Evolutionary conservation across 2,797 vertebrate genomes (phyloP), one percentile per base, ranked within the genome.

Genomic region (Sebastiscus tertius): DNA sequence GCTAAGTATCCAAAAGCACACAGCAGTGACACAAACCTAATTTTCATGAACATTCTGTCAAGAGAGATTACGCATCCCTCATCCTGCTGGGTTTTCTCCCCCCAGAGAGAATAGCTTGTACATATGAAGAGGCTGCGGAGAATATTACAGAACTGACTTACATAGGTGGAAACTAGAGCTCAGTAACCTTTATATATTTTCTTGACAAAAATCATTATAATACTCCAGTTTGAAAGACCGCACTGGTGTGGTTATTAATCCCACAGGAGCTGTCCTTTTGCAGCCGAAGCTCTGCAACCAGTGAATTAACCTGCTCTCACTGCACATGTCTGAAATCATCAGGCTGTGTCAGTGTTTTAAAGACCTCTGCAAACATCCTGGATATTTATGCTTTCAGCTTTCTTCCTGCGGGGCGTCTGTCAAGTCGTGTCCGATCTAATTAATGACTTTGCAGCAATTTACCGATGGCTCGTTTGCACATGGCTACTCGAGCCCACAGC

Each of bases 11-110:
- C 31, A 56, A 82, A 82, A 64, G 66, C 75, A 81, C 33, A 69
- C 66, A 75, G 73, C 77, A 73, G 75, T 76, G 83, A 82, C 72
- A 84, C 49, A 2, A 71, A 77, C 79, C 79, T 77, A 78, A 86
- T 84, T 89, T 85, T 89, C 78, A 84, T 71, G 66, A 89, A 74
- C 83, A 86, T 77, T 76, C 80, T 88, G 79, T 86, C 86, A 80
- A 12, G 60, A 77, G 74, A 89, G 81, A 93, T 89, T 89, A 90
- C 8, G 4, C 77, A 59, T 75, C 73, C 39, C 49, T 85, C 78
- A 79, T 84, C 77, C 75, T 82, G 80, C 71, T 87, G 69, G 69
- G 60, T 88, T 82, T 56, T 27, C 82, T 70, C 72, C 76, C 42
- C 82, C 67, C 6, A 26, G 75, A 72, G 77, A 83, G 70, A 86